phyloP scores from a whole-genome alignment of 2,797 vertebrate genomes.

The Luscinia megarhynchos region DNA sequence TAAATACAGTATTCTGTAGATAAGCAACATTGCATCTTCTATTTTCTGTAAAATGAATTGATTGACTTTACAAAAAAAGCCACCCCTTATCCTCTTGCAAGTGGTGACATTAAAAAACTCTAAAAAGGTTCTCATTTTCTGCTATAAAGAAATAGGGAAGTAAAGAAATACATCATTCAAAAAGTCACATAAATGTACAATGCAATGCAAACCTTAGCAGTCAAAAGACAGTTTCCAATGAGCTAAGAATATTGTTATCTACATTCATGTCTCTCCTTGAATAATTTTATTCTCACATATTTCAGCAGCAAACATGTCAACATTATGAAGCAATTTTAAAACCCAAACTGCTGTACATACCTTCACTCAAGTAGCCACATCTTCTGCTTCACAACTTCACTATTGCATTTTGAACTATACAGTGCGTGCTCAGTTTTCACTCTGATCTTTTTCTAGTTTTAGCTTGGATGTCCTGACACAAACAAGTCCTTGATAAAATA shows the following conservation, averaged over 20 bases:
- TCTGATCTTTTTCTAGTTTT: constrained; percentile 11
- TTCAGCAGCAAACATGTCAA: not conserved
- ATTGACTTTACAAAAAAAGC: not conserved
- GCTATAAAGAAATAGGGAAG: not conserved
- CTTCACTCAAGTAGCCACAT: constrained; percentile 44
- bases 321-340: not conserved
- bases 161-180: constrained; percentile 3
- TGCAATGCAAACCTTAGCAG: not conserved
- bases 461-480: not conserved
- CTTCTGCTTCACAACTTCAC: constrained; percentile 26
- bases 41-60: not conserved
- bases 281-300: not conserved
- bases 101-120: not conserved
- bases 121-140: not conserved
- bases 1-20: not conserved
- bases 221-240: not conserved
- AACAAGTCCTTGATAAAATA: constrained; percentile 17
- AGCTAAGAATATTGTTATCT: not conserved
- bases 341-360: constrained; percentile 48
- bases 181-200: not conserved
- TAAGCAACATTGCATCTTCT: not conserved
- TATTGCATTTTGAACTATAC: not conserved
- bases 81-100: not conserved
- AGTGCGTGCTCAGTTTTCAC: not conserved
- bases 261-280: not conserved